Base-by-base conservation (phyloP, 2,797 vertebrate species). In the Paratrypauchen microcephalus region DNA sequence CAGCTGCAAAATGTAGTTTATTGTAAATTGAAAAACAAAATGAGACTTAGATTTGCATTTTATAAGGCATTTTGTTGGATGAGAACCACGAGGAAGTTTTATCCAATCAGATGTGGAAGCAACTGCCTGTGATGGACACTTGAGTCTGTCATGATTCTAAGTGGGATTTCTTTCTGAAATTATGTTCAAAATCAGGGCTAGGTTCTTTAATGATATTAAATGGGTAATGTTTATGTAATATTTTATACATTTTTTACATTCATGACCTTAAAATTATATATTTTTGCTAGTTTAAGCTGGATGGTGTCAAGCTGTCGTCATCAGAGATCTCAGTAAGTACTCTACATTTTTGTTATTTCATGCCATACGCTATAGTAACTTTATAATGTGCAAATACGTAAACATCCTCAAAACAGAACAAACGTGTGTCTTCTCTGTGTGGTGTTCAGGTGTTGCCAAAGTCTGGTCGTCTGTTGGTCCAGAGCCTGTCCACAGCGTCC, bases 311-410 rank as follows among this genome's bases (percentile, higher is more conserved):
- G 2, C 88, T 99, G 67, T 94, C 95, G 23, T 90, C 89, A 9
- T 92, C 91, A 0, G 96, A 98, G 83, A 74, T 96, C 59, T 91
- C 93, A 76, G 97, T 98, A 77, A 93, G 96, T 92, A 28, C 73
- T 11, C 21, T 60, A n/a, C 19, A 18, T n/a, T 5, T 36, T n/a
- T 30, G 2, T 7, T 36, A 11, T n/a, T 9, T 32, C 11, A 11
- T 21, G 9, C 11, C 9, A 54, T 21, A 23, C 21, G 5, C 5
- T 19, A 7, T 50, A 6, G 5, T n/a, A 50, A 18, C 18, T 48
- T 19, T 48, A 48, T 1, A 19, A 50, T 2, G 2, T n/a, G 18
- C 18, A 50, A 50, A 19, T 45, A 45, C 5, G n/a, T 50, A 2
- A 6, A 7, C 19, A 50, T n/a, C 6, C 7, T 50, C 6, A 45